Base-by-base conservation (phyloP, 2,888 invertebrate genomes). In the Uropetala carovei region DNA sequence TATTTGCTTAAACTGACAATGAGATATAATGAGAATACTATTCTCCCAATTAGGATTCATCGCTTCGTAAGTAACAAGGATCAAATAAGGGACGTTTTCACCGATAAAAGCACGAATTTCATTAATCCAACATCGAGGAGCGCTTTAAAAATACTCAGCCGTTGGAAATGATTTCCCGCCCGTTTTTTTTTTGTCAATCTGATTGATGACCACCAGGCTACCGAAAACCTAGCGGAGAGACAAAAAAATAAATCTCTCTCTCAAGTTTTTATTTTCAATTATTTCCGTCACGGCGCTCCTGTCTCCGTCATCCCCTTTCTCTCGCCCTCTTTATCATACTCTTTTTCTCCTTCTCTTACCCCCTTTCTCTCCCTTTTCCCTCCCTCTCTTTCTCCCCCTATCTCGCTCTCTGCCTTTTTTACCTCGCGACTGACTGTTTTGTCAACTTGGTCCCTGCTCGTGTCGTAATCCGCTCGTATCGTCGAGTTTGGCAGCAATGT, bases 381-480 rank as follows among this genome's bases (percentile, higher is more conserved):
- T 11, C n/a, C 10, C 22, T 64, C 11, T n/a, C 10, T 18, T 64
- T 64, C 9, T 7, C 60, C 60, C 18, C 18, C 60, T 22, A 22
- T 22, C 16, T 14, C 75, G 22, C 75, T 9, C 75, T 75, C 27
- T 27, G 22, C 75, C 75, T 22, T 22, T n/a, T 18, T 18, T 13
- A 75, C 75, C 22, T 22, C 9, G 22, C 27, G 1, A 7, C 75
- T 5, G 27, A 75, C 22, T 75, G 75, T 27, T 75, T 27, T 27
- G 27, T 27, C 75, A 75, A 75, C 75, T 75, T 27, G 22, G 75
- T 75, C 27, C 22, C 75, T 43, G 43, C 43, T 5, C n/a, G 11
- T 75, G 75, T 75, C 75, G 75, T 75, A 75, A 75, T 75, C 75
- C 75, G 75, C 75, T 75, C 75, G 75, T 75, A 75, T 75, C 75